Base-by-base conservation (phyloP, 2,888 invertebrate genomes). In the Micoletzkya japonica region DNA sequence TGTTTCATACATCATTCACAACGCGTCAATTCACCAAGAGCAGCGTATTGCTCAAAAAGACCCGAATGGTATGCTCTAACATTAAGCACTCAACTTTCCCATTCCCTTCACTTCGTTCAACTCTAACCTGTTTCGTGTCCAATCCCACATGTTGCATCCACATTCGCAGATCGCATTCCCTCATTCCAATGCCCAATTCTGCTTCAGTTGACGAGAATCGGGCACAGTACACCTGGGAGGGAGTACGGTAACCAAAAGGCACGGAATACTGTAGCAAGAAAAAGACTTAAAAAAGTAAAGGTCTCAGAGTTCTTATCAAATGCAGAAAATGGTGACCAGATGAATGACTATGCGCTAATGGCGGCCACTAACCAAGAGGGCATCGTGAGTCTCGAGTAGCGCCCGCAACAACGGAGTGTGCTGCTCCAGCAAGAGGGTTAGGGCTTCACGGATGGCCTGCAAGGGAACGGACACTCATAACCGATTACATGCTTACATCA, bases 181-280 rank as follows among this genome's bases (percentile, higher is more conserved):
- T 72, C 82, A 85, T 82, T 37, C 85, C 85, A 39, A 81, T 74
- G 30, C 77, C 74, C 56, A 83, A 70, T 59, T 85, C 85, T 7
- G 79, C 75, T 50, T 84, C 82, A 28, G 76, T 74, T 17, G 82
- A 81, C 6, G 78, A 79, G 71, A 81, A 84, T 7, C 84, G 73
- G 6, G 77, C 73, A 63, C 84, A 84, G 61, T 79, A 81, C 1
- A 76, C 74, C 77, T 76, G 69, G 2, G 60, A 67, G 37, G 14
- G 37, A 60, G n/a, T n/a, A n/a, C n/a, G n/a, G n/a, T n/a, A n/a
- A n/a, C n/a, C n/a, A n/a, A n/a, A n/a, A n/a, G n/a, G n/a, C n/a
- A n/a, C n/a, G n/a, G n/a, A n/a, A n/a, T n/a, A n/a, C n/a, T n/a
- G n/a, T n/a, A n/a, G n/a, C n/a, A n/a, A n/a, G n/a, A n/a, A n/a